These are phyloP conservation scores for Artibeus jamaicensis DNA, from an alignment of 2,797 vertebrate genomes.

Conservation along the genomic window DNA sequence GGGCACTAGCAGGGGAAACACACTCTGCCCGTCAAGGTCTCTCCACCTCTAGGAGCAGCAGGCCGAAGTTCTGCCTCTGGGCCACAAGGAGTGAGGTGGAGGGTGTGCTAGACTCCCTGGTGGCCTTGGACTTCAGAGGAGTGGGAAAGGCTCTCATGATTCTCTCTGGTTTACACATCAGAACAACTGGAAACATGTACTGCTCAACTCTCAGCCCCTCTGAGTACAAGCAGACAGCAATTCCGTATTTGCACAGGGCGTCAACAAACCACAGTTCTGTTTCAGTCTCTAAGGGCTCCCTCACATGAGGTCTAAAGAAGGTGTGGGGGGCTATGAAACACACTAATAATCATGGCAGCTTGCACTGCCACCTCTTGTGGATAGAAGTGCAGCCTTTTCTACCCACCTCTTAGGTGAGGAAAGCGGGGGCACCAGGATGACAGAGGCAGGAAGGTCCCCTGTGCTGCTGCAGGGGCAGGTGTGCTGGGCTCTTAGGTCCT, in stretches of 20 bases:
- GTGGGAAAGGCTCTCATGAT: neutral
- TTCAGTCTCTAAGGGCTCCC: constrained; percentile 7
- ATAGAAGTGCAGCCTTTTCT: neutral
- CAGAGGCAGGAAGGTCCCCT: neutral
- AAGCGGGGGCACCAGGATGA: neutral
- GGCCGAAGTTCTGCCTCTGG: neutral
- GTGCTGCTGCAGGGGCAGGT: neutral
- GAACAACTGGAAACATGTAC: neutral
- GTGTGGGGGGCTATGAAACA: neutral
- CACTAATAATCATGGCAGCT: neutral
- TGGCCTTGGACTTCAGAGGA: neutral
- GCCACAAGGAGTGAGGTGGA: neutral
- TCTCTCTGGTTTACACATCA: neutral
- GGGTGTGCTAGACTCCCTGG: neutral
- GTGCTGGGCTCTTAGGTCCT: neutral
- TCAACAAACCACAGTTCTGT: neutral
- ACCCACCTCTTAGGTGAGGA: neutral
- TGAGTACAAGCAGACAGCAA: constrained; percentile 13
- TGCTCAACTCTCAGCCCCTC: neutral
- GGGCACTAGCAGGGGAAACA: neutral
- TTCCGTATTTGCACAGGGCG: neutral
- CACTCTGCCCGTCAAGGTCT: neutral
- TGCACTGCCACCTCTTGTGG: neutral
- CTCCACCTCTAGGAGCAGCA: neutral
- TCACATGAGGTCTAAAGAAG: neutral